Conservation (phyloP, 2,797 vertebrate genomes). For the Nyctibius grandis region DNA sequence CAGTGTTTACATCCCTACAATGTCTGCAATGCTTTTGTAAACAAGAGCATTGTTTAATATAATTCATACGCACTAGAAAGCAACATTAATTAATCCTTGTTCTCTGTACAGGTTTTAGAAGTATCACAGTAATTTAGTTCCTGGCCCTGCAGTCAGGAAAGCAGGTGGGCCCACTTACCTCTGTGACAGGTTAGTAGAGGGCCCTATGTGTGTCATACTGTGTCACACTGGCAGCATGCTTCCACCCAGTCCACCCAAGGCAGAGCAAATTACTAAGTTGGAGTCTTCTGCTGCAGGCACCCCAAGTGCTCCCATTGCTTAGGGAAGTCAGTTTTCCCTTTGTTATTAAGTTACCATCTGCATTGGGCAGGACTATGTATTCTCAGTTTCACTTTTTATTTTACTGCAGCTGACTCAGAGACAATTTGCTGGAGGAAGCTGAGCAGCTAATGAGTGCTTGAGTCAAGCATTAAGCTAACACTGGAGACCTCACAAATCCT, state of each 20-base stretch:
- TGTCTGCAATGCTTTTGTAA: neutral
- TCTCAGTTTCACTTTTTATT: constrained; percentile 53
- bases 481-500: neutral
- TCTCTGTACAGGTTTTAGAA: neutral
- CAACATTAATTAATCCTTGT: neutral
- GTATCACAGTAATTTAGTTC: neutral
- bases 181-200: neutral
- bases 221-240: neutral
- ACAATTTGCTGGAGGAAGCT: constrained; percentile 2
- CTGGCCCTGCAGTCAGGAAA: neutral
- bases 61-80: neutral
- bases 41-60: neutral
- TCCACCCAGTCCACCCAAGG: neutral
- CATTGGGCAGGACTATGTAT: neutral
- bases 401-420: constrained; percentile 1
- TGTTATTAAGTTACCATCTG: neutral
- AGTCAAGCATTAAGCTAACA: neutral
- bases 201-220: neutral
- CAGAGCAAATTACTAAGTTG: neutral
- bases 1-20: neutral
- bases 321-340: neutral
- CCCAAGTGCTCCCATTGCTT: neutral
- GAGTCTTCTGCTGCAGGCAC: neutral
- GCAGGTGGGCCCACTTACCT: neutral
- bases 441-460: neutral